Percentiles rank a stretch among this genome's conserved stretches.
These are phyloP conservation scores for Formica exsecta DNA, from an alignment of 1,140 invertebrate species.

Conservation along the genomic window DNA sequence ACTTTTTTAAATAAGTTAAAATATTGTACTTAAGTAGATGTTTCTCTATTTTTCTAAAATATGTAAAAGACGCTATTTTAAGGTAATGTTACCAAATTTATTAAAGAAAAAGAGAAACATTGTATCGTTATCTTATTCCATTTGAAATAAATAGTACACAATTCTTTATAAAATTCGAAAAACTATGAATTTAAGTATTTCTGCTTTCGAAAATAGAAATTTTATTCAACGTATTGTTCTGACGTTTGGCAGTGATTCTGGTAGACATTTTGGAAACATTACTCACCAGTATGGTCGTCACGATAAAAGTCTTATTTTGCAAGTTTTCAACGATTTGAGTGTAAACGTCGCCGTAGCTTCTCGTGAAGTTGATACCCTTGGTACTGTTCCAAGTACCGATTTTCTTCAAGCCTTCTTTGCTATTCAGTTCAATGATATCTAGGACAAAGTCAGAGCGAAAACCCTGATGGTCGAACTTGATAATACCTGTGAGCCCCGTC, in stretches of 20 bases:
- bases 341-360: conserved; percentile 93
- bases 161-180: not conserved
- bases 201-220: not conserved
- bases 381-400: conserved; percentile 96
- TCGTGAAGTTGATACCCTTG: conserved; percentile 96
- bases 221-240: conserved; percentile 12
- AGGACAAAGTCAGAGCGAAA: conserved; percentile 96
- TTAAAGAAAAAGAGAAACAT: not conserved
- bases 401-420: conserved; percentile 92
- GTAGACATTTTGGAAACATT: not conserved
- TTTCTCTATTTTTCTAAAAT: not conserved
- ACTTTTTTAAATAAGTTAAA: conserved; percentile 3
- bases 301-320: conserved; percentile 96
- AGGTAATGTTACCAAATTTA: not conserved
- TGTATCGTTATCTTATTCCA: not conserved
- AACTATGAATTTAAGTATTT: not conserved
- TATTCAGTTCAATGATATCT: conserved; percentile 94
- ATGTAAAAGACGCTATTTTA: not conserved
- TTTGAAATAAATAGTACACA: not conserved
- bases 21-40: not conserved
- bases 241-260: not conserved
- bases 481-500: conserved; percentile 95
- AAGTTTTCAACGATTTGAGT: conserved; percentile 95
- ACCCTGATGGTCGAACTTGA: conserved; percentile 97
- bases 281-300: conserved; percentile 96